Percentiles rank a stretch among this genome's conserved stretches.
Conservation (phyloP, 1,140 invertebrate genomes). For the Cataglyphis hispanica region DNA sequence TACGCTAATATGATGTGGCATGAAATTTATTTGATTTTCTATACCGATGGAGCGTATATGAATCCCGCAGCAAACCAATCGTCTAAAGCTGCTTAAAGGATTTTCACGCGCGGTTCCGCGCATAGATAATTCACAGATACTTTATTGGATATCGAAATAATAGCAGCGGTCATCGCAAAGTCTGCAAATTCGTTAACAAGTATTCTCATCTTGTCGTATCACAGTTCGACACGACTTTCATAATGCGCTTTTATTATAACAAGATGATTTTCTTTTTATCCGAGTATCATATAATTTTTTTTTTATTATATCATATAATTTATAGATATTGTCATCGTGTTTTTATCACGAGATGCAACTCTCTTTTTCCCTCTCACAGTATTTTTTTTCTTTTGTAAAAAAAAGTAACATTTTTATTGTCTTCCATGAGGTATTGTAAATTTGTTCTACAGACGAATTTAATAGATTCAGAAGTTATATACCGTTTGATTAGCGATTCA, state of each 20-base stretch:
- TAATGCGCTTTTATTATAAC: background rate
- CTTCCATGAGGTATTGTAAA: background rate
- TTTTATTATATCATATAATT: background rate
- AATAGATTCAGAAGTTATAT: slow-evolving; percentile 19
- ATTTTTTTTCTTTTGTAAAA: background rate
- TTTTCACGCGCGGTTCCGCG: slow-evolving; percentile 39
- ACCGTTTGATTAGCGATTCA: slow-evolving; percentile 45
- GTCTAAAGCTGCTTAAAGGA: slow-evolving; percentile 59
- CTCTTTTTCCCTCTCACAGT: background rate
- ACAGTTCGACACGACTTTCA: background rate
- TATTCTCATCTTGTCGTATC: background rate
- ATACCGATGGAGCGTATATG: slow-evolving; percentile 19
- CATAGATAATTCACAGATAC: slow-evolving; percentile 51
- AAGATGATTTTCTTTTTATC: background rate
- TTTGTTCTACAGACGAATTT: background rate
- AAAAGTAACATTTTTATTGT: too few species aligned
- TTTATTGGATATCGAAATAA: slow-evolving; percentile 42
- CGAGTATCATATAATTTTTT: background rate
- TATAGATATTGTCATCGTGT: background rate
- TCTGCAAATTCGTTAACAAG: slow-evolving; percentile 40
- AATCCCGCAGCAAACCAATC: slow-evolving; percentile 14
- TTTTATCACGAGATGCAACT: background rate
- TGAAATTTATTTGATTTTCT: slow-evolving; percentile 58
- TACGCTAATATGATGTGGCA: background rate
- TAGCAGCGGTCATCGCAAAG: background rate